Evolutionary conservation across 2,113 vertebrate species (phyloP).

Genomic region (Eptatretus burgeri): DNA sequence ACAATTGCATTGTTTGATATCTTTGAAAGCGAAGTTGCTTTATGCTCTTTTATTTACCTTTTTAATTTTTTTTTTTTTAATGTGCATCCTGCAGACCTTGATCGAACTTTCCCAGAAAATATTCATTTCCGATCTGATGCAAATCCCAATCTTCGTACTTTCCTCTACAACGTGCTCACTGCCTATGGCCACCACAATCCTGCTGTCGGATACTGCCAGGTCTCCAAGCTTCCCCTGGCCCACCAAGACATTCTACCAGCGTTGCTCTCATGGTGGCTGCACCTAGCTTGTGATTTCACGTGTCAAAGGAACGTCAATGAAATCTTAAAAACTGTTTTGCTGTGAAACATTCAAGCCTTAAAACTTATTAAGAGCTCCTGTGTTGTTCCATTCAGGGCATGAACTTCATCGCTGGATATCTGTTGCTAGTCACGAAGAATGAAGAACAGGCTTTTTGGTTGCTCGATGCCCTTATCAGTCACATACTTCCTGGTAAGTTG

Average conservation of each 20-base stretch:
- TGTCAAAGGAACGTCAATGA: no score
- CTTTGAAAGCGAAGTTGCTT: no score
- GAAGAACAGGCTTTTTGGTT: conserved; percentile 85
- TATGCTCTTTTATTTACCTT: no score
- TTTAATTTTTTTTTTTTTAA: no score
- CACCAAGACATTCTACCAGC: no score
- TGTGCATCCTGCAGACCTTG: conserved; percentile 29
- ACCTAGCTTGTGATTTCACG: no score
- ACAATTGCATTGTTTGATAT: no score
- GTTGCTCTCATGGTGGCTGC: no score
- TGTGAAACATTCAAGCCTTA: no score
- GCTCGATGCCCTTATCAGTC: conserved; percentile 49
- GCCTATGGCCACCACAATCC: conserved; percentile 61
- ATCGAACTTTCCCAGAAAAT: conserved; percentile 89
- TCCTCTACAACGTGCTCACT: conserved; percentile 46
- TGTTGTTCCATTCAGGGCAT: conserved; percentile 33
- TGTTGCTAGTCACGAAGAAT: conserved; percentile 56
- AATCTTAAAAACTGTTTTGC: no score
- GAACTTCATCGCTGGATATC: conserved; percentile 77
- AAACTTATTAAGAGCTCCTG: no score
- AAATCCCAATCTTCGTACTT: conserved; percentile 34
- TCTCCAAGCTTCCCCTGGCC: conserved; percentile 12
- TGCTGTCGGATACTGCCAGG: conserved; percentile 76
- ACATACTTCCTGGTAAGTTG: conserved; percentile 53
- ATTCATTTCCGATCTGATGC: conserved; percentile 34